Evolutionary conservation across 2,888 invertebrate genomes (phyloP).

Genomic region (Incurvaria masculella): DNA sequence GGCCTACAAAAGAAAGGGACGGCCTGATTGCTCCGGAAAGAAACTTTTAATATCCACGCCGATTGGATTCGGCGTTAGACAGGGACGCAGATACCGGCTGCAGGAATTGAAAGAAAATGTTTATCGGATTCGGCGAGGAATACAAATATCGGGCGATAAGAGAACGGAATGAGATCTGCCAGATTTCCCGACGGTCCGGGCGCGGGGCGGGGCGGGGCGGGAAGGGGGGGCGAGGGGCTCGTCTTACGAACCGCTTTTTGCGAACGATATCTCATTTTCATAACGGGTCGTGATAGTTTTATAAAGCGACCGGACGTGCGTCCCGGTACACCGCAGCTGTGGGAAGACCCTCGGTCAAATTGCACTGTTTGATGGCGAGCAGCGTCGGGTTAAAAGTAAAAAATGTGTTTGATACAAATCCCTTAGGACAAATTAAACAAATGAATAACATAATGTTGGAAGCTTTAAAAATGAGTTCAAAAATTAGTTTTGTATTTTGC

Average conservation of each 20-base stretch:
- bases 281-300: conserved; percentile 19
- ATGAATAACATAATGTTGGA: no score
- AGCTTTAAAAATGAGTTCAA: no score
- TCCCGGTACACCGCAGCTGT: background rate
- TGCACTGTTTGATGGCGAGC: no score
- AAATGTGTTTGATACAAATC: no score
- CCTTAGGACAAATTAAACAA: no score
- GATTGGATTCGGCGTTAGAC: conserved; percentile 57
- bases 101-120: conserved; percentile 52
- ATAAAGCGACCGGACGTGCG: background rate
- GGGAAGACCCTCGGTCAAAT: no score
- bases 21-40: conserved; percentile 23
- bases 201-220: conserved; percentile 16
- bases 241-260: conserved; percentile 44
- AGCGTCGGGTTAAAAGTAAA: no score
- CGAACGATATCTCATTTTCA: conserved; percentile 41
- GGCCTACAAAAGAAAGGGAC: conserved; percentile 9
- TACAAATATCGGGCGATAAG: conserved; percentile 51
- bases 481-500: no score
- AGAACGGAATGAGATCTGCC: conserved; percentile 51
- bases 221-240: background rate
- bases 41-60: conserved; percentile 58
- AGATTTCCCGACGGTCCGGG: conserved; percentile 49
- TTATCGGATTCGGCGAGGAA: conserved; percentile 53
- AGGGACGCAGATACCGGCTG: conserved; percentile 50